These are phyloP conservation scores for Ophioninae sp. DNA, from an alignment of 2,888 invertebrate species.

Conservation along the genomic window DNA sequence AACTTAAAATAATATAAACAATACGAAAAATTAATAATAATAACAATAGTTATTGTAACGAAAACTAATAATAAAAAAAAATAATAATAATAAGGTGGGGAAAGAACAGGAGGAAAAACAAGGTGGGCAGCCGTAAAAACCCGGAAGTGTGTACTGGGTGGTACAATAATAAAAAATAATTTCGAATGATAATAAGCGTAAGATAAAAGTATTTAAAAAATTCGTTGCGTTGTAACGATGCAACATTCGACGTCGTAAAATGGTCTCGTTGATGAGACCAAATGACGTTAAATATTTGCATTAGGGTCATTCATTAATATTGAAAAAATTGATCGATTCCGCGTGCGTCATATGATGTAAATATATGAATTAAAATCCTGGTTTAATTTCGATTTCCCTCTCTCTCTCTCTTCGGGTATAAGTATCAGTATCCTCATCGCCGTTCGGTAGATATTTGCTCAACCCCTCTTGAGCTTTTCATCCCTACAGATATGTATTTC, in stretches of 20 bases:
- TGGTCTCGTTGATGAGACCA: neutral
- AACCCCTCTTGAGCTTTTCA: constrained; percentile 26
- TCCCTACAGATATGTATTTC: constrained; percentile 43
- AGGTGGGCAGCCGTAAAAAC: too few relatives aligned
- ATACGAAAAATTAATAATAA: too few relatives aligned
- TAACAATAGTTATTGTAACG: too few relatives aligned
- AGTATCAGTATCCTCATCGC: neutral
- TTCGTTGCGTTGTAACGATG: too few relatives aligned
- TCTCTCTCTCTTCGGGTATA: neutral
- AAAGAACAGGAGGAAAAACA: too few relatives aligned
- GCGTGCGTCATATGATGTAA: neutral
- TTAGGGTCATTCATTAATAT: neutral
- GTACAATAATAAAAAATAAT: too few relatives aligned
- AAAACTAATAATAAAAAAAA: too few relatives aligned
- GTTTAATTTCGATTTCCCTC: neutral
- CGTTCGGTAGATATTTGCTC: neutral
- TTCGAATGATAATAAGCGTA: too few relatives aligned
- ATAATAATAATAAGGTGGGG: too few relatives aligned
- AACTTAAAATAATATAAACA: too few relatives aligned
- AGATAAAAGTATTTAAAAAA: too few relatives aligned
- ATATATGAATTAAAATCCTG: neutral
- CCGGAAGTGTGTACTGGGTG: too few relatives aligned
- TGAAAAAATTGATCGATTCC: neutral
- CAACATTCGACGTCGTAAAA: neutral
- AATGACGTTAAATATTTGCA: neutral